Evolutionary conservation across 2,113 vertebrate species (phyloP).

Genomic region (Gallinago jamesoni): DNA sequence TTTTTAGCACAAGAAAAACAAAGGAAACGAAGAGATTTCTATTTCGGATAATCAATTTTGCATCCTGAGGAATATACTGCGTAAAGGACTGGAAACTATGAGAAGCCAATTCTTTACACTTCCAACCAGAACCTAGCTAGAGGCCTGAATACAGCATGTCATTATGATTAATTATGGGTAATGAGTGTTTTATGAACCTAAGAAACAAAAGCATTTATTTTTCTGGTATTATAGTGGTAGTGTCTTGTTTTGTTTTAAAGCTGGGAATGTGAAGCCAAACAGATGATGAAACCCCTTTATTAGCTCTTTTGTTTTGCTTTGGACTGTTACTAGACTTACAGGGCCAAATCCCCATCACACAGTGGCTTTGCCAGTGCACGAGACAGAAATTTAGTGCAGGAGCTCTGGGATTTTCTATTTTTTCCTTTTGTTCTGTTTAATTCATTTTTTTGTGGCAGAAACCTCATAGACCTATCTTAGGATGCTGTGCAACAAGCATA

Average conservation of each 20-base stretch:
- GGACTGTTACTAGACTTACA: background rate
- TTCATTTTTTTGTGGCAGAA: background rate
- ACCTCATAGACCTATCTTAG: background rate
- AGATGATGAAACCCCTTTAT: conserved; percentile 53
- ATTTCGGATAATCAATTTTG: conserved; percentile 60
- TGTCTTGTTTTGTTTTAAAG: conserved; percentile 72
- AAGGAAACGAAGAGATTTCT: conserved; percentile 41
- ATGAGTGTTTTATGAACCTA: conserved; percentile 78
- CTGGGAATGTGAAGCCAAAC: conserved; percentile 40
- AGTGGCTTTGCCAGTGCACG: background rate
- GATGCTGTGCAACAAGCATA: background rate
- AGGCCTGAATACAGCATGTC: conserved; percentile 73
- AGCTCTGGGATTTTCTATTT: background rate
- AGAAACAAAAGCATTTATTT: conserved; percentile 77
- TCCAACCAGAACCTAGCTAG: conserved; percentile 63
- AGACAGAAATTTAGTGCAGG: background rate
- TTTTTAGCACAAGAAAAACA: conserved; percentile 44
- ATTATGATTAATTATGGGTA: conserved; percentile 83
- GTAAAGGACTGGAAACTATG: conserved; percentile 60
- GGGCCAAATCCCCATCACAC: background rate
- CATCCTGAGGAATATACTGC: conserved; percentile 49
- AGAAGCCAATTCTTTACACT: conserved; percentile 65
- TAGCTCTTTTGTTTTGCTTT: conserved; percentile 52
- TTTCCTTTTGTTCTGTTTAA: background rate
- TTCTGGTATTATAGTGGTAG: conserved; percentile 62